Evolutionary conservation across 2,797 vertebrate genomes (phyloP).

Genomic region (Sebastes hubbsi): DNA sequence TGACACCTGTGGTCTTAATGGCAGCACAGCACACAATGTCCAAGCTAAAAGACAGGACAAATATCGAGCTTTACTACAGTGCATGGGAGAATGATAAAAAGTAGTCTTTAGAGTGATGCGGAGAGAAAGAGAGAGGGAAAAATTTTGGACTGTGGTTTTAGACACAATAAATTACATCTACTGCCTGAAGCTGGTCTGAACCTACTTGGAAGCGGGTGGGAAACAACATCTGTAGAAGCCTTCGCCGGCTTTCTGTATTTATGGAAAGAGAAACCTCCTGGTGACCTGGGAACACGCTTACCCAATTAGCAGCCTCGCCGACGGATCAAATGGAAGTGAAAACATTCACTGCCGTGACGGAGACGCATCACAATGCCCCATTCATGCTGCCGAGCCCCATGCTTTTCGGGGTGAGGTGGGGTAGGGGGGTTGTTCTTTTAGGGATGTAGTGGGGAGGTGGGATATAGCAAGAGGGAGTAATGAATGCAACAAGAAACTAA

Average conservation of each 20-base stretch:
- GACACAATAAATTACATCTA: constrained; percentile 77
- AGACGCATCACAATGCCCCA: constrained; percentile 85
- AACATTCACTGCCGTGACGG: constrained; percentile 82
- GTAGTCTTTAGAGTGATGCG: constrained; percentile 56
- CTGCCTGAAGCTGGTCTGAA: constrained; percentile 72
- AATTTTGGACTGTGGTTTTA: constrained; percentile 65
- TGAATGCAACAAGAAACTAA: constrained; percentile 73
- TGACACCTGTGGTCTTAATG: constrained; percentile 69
- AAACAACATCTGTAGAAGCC: constrained; percentile 79
- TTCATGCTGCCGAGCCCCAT: constrained; percentile 79
- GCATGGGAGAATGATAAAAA: constrained; percentile 64
- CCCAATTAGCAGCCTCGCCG: constrained; percentile 85
- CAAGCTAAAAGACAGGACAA: constrained; percentile 37
- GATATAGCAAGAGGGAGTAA: constrained; percentile 54
- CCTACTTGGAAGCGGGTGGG: constrained; percentile 72
- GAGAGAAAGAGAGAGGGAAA: constrained; percentile 52
- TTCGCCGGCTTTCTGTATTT: constrained; percentile 79
- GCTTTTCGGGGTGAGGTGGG: constrained; percentile 68
- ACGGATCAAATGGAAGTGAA: constrained; percentile 88
- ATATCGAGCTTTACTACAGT: constrained; percentile 32
- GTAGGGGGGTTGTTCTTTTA: constrained; percentile 39
- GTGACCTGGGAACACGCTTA: constrained; percentile 86
- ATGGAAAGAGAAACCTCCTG: constrained; percentile 83
- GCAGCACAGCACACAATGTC: constrained; percentile 18
- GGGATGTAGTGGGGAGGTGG: constrained; percentile 47